These are phyloP conservation scores for Heptranchias perlo DNA, from an alignment of 2,113 vertebrate species.

Conservation along the genomic window DNA sequence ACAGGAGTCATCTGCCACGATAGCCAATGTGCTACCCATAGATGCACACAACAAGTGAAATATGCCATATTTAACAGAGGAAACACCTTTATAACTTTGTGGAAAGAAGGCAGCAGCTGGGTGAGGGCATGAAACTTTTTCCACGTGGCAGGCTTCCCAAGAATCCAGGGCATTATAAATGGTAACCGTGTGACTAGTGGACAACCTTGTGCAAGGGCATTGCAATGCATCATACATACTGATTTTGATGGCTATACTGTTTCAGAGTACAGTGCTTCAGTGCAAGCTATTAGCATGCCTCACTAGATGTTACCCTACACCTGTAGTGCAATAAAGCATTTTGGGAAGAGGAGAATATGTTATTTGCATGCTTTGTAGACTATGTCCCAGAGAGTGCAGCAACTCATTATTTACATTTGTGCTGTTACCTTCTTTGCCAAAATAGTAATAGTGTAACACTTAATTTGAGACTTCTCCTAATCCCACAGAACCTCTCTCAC, in stretches of 20 bases:
- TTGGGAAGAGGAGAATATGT: background rate
- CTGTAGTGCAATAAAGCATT: background rate
- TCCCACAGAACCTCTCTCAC: background rate
- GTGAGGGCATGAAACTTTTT: background rate
- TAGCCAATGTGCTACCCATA: background rate
- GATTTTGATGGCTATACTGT: background rate
- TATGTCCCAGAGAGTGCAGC: background rate
- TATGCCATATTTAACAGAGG: background rate
- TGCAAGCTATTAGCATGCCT: background rate
- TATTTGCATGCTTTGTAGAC: background rate
- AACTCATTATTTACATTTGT: background rate
- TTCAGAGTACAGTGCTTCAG: background rate
- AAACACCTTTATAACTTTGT: background rate
- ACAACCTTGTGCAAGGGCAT: background rate
- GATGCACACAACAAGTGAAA: background rate
- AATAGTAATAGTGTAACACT: background rate
- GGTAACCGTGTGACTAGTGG: background rate
- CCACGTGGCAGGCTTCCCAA: background rate
- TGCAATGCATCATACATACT: background rate
- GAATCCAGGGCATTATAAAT: background rate
- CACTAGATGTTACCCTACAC: background rate
- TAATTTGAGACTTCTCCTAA: background rate
- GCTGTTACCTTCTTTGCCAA: background rate
- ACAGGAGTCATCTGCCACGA: conserved; percentile 3
- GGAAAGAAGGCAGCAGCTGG: background rate